Base-by-base conservation (phyloP, 2,113 vertebrate genomes). In the Todiramphus saurophagus region DNA sequence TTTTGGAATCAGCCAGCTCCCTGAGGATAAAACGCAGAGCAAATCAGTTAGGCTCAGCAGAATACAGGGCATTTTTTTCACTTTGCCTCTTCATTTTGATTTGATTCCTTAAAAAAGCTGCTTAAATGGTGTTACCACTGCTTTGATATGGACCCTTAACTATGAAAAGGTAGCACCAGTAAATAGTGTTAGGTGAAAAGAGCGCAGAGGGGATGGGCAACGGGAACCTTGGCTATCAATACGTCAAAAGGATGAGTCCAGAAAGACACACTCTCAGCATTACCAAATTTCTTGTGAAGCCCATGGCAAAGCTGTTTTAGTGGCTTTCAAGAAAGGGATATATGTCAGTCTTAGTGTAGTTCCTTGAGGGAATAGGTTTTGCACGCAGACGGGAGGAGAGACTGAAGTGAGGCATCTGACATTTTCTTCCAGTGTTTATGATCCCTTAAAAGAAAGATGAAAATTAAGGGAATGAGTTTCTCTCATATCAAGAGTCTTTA, bases 241-340 rank as follows among this genome's bases (percentile, higher is more conserved):
- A 5, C 1, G 63, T 85, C 89, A 66, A 53, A 86, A 87, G 80
- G 91, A 93, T 91, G 93, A 96, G 94, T 64, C 91, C 70, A 82
- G 88, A 90, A 95, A 90, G 92, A 58, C 35, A 44, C 41, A 37
- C 21, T 67, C 21, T 67, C 50, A 50, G 84, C 94, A 87, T 96
- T 95, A 91, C 89, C 94, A 92, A 58, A 97, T 97, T 82, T 81
- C 87, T 87, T 89, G 41, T 93, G 94, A 96, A 96, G 74, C 90
- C 96, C 95, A 81, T 97, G 87, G 93, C 94, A 96, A 97, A 97
- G 90, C 95, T 96, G 13, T 94, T 97, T 96, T 90, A 96, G 82
- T 23, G 28, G 89, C 91, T 94, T 94, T 94, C 78, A 58, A 66
- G 80, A 75, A 91, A 93, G 56, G 89, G 89, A 95, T 83, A 41